These are phyloP conservation scores for Blennius ocellaris DNA, from an alignment of 2,113 vertebrate genomes.

Conservation along the genomic window DNA sequence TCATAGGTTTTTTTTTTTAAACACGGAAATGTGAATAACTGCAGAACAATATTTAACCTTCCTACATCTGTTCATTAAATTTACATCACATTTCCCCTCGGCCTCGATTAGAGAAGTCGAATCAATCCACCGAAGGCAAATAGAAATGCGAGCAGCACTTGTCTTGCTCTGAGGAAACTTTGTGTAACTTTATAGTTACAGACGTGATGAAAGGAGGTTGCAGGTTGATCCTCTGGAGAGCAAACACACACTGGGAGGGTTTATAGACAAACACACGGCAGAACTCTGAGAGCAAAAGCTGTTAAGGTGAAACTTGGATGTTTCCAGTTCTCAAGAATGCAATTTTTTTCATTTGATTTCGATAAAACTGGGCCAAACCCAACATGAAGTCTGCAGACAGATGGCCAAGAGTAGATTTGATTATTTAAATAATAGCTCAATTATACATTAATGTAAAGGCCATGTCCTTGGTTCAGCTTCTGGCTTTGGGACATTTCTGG, in stretches of 20 bases:
- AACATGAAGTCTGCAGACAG: neutral
- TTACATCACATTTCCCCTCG: no score
- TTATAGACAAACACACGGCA: neutral
- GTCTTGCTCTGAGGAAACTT: constrained; percentile 2
- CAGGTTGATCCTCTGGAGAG: constrained; percentile 3
- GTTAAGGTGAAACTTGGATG: constrained; percentile 1
- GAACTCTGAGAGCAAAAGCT: constrained; percentile 29
- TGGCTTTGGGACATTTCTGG: no score
- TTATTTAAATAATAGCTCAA: neutral
- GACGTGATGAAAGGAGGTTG: neutral
- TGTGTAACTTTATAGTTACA: neutral
- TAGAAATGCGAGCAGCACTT: constrained; percentile 17
- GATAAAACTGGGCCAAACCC: constrained; percentile 13
- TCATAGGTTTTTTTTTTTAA: no score
- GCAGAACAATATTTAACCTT: no score
- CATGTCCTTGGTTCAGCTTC: no score
- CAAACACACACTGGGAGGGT: neutral
- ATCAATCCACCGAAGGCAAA: constrained; percentile 21
- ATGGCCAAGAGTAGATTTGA: rapidly evolving
- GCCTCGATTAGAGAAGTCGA: no score
- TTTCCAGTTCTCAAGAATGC: constrained; percentile 1
- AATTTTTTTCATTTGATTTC: constrained; percentile 22
- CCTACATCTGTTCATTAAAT: no score
- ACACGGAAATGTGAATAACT: no score
- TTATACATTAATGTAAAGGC: no score